A percentile compares a stretch with the other conserved stretches of the same genome.
Conservation (phyloP, 2,888 invertebrate genomes). For the Aspidapion aeneum region DNA sequence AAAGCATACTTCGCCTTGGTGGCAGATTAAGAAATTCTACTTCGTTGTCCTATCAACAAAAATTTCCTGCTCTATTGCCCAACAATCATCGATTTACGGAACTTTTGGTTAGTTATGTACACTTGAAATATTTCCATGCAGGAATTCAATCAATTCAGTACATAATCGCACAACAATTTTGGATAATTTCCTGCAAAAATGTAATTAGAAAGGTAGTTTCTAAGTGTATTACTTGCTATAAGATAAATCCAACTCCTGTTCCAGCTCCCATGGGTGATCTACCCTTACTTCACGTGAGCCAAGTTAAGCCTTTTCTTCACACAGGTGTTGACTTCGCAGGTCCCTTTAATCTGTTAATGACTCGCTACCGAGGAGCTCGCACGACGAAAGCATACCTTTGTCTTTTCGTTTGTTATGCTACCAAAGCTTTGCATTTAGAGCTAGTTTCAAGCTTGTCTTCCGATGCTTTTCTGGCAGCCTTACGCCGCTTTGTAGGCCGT, state of each 20-base stretch:
- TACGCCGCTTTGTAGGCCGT: background rate
- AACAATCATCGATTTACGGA: too few species aligned
- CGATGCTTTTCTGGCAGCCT: background rate
- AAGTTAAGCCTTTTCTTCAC: background rate
- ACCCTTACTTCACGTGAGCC: background rate
- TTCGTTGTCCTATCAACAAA: too few species aligned
- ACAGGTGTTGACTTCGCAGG: background rate
- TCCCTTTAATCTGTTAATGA: background rate
- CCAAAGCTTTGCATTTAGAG: background rate
- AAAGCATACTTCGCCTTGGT: too few species aligned
- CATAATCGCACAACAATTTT: background rate
- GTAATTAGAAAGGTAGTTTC: background rate
- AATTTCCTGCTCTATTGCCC: too few species aligned
- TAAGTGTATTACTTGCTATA: background rate
- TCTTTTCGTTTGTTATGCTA: background rate
- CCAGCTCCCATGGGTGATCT: background rate
- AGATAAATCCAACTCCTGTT: background rate
- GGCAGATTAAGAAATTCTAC: too few species aligned
- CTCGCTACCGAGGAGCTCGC: background rate
- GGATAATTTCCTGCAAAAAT: background rate
- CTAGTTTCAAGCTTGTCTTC: background rate
- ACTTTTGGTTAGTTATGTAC: too few species aligned
- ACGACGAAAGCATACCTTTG: background rate
- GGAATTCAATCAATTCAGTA: too few species aligned
- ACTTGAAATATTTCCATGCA: too few species aligned